phyloP scores from a whole-genome alignment of 2,888 invertebrate genomes.

The Ectobius pallidus region DNA sequence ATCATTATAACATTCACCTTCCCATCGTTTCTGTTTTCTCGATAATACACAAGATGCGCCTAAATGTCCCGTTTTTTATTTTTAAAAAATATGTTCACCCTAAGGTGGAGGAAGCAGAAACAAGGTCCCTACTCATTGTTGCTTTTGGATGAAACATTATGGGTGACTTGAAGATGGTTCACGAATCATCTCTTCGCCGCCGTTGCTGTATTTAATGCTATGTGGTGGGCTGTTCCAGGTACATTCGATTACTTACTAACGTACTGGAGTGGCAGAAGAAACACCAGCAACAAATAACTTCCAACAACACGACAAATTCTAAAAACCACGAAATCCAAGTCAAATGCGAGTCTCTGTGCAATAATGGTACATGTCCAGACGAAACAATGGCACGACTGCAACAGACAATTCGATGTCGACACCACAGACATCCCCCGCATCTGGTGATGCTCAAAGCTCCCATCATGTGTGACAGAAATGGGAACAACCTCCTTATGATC shows the following conservation, averaged over 20 bases:
- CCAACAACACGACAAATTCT: slow-evolving; percentile 56
- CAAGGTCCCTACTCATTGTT: too few relatives aligned
- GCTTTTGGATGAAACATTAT: too few relatives aligned
- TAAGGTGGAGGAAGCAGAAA: too few relatives aligned
- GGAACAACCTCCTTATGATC: slow-evolving; percentile 72
- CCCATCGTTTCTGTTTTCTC: too few relatives aligned
- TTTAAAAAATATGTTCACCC: too few relatives aligned
- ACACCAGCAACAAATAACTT: slow-evolving; percentile 52
- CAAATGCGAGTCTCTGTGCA: slow-evolving; percentile 33
- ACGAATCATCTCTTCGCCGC: too few relatives aligned
- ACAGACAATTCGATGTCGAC: slow-evolving; percentile 46
- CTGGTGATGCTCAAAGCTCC: slow-evolving; percentile 46
- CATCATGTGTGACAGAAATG: slow-evolving; percentile 65
- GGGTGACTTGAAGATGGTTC: too few relatives aligned
- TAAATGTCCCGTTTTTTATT: too few relatives aligned
- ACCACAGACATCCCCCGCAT: slow-evolving; percentile 24
- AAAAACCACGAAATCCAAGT: slow-evolving; percentile 42
- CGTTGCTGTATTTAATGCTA: too few relatives aligned
- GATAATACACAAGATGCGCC: too few relatives aligned
- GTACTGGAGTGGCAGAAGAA: slow-evolving; percentile 88
- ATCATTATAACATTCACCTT: too few relatives aligned
- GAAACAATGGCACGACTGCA: neutral
- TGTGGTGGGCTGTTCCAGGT: too few relatives aligned
- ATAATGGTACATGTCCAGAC: neutral
- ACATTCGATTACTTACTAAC: slow-evolving; percentile 84